A percentile compares a stretch with the other conserved stretches of the same genome.
These are phyloP conservation scores for Chydorus sphaericus DNA, from an alignment of 2,888 invertebrate genomes.

Conservation along the genomic window DNA sequence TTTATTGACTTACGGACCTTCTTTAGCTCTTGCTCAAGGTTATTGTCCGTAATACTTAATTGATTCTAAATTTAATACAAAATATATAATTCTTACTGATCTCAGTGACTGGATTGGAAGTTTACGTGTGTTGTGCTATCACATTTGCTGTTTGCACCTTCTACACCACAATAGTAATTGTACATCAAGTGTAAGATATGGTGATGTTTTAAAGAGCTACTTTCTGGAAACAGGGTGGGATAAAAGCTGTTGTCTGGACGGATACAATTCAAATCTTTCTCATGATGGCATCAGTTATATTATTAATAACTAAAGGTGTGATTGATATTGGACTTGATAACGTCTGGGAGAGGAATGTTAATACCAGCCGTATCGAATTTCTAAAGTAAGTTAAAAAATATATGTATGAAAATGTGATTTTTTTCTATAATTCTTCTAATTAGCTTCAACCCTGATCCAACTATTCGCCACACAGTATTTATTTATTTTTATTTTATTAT, in stretches of 20 bases:
- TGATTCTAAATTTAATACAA: no score
- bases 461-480: conserved; percentile 57
- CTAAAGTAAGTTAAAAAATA: no score
- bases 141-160: conserved; percentile 33
- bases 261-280: conserved; percentile 72
- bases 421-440: conserved; percentile 21
- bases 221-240: conserved; percentile 69
- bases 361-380: conserved; percentile 51
- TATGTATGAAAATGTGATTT: conserved; percentile 42
- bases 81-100: no score
- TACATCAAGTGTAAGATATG: not conserved
- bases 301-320: conserved; percentile 28
- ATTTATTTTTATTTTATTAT: no score
- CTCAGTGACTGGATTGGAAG: conserved; percentile 32
- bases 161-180: conserved; percentile 31
- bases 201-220: no score
- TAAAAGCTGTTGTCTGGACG: conserved; percentile 88
- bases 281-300: conserved; percentile 47
- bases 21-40: conserved; percentile 66
- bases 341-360: conserved; percentile 49
- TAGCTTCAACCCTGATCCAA: conserved; percentile 64
- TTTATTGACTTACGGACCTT: conserved; percentile 73
- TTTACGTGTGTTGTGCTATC: conserved; percentile 31
- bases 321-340: conserved; percentile 38
- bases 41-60: not conserved